A percentile compares a stretch with the other conserved stretches of the same genome.
These are phyloP conservation scores for Allophyes oxyacanthae DNA, from an alignment of 2,888 invertebrate genomes.

Conservation along the genomic window DNA sequence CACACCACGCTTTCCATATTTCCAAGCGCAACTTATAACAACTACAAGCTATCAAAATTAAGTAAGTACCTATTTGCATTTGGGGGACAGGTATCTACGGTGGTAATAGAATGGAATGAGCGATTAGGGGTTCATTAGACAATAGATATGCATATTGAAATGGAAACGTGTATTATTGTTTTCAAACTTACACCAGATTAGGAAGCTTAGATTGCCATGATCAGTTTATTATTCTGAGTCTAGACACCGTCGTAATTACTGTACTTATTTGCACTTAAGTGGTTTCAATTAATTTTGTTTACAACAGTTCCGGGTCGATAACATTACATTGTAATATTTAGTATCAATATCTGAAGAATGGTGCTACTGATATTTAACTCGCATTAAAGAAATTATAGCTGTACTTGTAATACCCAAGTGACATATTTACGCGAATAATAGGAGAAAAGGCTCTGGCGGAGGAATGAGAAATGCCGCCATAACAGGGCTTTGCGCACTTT, in stretches of 20 bases:
- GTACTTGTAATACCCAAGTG: constrained; percentile 65
- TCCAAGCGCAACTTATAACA: constrained; percentile 51
- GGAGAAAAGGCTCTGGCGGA: constrained; percentile 74
- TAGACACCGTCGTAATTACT: constrained; percentile 21
- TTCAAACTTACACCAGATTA: background rate
- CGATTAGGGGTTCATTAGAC: background rate
- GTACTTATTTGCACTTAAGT: constrained; percentile 22
- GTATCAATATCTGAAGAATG: constrained; percentile 27
- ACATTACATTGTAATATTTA: constrained; percentile 22
- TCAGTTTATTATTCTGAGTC: constrained; percentile 11
- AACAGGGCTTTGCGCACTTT: constrained; percentile 85
- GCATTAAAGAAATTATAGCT: constrained; percentile 57
- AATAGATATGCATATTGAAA: background rate
- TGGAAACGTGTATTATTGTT: background rate
- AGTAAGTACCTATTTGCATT: background rate
- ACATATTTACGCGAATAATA: constrained; percentile 78
- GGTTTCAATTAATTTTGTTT: constrained; percentile 31
- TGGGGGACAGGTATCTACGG: background rate
- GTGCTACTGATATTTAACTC: constrained; percentile 44
- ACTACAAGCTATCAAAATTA: constrained; percentile 20
- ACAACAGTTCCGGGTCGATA: constrained; percentile 40
- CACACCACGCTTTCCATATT: constrained; percentile 73
- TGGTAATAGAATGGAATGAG: constrained; percentile 5
- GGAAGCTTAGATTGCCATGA: constrained; percentile 1
- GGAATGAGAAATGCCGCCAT: constrained; percentile 84